Evolutionary conservation across 2,888 invertebrate genomes (phyloP).

Genomic region (Brachylomia viminalis): DNA sequence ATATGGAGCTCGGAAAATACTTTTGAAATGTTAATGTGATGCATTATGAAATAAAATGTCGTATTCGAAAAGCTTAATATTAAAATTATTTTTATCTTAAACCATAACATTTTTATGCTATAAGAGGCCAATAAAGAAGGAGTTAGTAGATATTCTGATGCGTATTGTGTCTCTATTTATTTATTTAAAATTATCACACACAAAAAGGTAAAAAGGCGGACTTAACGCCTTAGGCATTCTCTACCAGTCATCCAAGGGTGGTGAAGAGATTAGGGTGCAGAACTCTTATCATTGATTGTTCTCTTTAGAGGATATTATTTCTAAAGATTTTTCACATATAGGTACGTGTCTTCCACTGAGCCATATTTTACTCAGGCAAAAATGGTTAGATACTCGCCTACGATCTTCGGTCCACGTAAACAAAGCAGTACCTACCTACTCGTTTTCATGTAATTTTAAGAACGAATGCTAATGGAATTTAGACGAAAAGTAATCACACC

Average conservation of each 20-base stretch:
- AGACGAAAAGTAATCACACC: not conserved
- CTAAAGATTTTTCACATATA: not conserved
- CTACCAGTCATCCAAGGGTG: too few relatives aligned
- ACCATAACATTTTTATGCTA: not conserved
- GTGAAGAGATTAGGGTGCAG: too few relatives aligned
- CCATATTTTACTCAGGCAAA: not conserved
- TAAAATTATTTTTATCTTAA: too few relatives aligned
- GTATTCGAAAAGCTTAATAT: not conserved
- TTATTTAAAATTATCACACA: too few relatives aligned
- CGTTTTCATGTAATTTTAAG: not conserved
- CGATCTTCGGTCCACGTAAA: not conserved
- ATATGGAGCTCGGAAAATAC: conserved; percentile 16
- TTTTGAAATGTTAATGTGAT: conserved; percentile 37
- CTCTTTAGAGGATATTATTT: not conserved
- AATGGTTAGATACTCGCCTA: not conserved
- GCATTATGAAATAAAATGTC: conserved; percentile 1
- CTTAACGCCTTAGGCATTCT: too few relatives aligned
- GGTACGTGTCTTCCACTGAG: not conserved
- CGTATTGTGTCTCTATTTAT: too few relatives aligned
- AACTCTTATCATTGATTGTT: too few relatives aligned
- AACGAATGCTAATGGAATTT: not conserved
- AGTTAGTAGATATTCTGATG: too few relatives aligned
- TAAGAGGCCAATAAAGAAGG: too few relatives aligned
- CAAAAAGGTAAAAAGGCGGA: too few relatives aligned
- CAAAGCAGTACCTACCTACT: not conserved